These are phyloP conservation scores for Rotaria socialis DNA, from an alignment of 2,888 invertebrate species.

Conservation along the genomic window DNA sequence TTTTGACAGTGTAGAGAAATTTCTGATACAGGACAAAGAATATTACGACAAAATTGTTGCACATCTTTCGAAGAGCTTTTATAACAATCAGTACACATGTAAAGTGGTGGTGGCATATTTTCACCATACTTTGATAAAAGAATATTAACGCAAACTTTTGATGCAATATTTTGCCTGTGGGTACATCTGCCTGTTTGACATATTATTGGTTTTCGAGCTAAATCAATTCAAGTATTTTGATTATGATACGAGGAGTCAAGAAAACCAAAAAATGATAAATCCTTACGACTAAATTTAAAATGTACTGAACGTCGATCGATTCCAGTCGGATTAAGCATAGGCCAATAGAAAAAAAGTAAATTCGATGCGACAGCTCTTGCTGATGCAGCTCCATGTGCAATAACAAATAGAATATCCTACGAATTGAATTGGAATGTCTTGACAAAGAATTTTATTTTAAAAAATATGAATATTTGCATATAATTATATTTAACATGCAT, in stretches of 20 bases:
- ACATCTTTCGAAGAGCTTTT: conserved; percentile 60
- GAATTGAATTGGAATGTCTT: not conserved
- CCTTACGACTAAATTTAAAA: conserved; percentile 67
- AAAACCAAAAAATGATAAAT: conserved; percentile 14
- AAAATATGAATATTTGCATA: too few species aligned
- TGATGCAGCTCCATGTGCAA: conserved; percentile 89
- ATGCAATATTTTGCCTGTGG: conserved; percentile 43
- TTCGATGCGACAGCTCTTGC: conserved; percentile 91
- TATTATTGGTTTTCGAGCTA: conserved; percentile 42
- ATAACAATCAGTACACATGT: conserved; percentile 90
- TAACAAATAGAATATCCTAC: conserved; percentile 80
- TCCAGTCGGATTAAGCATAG: conserved; percentile 85
- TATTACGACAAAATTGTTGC: conserved; percentile 65
- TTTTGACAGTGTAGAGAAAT: conserved; percentile 92
- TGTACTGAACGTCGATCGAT: conserved; percentile 70
- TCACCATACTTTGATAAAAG: conserved; percentile 57
- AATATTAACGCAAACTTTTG: conserved; percentile 51
- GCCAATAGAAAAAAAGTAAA: conserved; percentile 97
- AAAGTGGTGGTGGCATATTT: conserved; percentile 80
- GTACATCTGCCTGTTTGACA: conserved; percentile 45
- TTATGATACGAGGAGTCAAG: not conserved
- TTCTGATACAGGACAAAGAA: conserved; percentile 80
- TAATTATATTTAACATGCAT: too few species aligned
- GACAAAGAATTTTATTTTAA: too few species aligned
- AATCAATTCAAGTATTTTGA: not conserved